phyloP scores from a whole-genome alignment of 2,113 vertebrate genomes.

The Chrysochloris asiatica region DNA sequence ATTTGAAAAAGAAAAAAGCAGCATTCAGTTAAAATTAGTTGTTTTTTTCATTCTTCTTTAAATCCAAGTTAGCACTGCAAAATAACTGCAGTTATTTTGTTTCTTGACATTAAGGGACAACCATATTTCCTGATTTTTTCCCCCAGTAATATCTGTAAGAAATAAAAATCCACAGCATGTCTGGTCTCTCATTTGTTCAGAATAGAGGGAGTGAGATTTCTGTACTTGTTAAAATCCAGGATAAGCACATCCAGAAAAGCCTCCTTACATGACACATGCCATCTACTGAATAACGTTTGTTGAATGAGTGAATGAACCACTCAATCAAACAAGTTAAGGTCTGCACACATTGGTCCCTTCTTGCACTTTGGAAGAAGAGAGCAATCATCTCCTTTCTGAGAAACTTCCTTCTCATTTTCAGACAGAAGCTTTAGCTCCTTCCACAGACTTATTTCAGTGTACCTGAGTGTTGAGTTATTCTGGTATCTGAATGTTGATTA shows the following conservation, averaged over 20 bases:
- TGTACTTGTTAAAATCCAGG: neutral
- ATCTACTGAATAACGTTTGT: neutral
- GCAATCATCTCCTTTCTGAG: neutral
- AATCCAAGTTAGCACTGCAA: neutral
- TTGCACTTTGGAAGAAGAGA: neutral
- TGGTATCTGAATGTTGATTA: neutral
- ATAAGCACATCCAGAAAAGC: neutral
- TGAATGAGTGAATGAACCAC: neutral
- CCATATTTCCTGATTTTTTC: neutral
- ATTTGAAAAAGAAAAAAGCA: neutral
- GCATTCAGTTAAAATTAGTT: neutral
- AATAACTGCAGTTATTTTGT: neutral
- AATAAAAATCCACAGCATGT: neutral
- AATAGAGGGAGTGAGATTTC: neutral
- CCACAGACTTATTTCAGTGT: neutral
- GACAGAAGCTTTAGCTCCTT: neutral
- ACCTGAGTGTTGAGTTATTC: neutral
- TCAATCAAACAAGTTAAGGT: neutral
- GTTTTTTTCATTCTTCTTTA: neutral
- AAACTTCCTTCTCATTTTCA: neutral
- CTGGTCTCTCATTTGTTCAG: neutral
- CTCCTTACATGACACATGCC: neutral
- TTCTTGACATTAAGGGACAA: neutral
- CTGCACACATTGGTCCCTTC: neutral
- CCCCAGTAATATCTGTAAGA: neutral